Percentiles rank a stretch among this genome's conserved stretches.
Evolutionary conservation across 2,888 invertebrate genomes (phyloP).

Genomic region (Philereme transversata): DNA sequence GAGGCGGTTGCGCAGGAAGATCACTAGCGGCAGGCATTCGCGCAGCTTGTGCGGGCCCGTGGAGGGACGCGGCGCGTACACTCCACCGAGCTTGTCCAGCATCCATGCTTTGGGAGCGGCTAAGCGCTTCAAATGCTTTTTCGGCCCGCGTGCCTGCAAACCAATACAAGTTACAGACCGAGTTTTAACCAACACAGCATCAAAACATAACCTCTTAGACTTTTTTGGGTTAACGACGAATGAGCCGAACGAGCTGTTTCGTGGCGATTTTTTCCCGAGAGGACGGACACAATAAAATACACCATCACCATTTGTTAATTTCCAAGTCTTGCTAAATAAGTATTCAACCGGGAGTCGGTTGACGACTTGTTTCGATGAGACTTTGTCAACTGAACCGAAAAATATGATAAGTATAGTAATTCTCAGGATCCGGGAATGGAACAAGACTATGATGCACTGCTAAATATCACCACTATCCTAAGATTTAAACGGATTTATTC

Average conservation of each 20-base stretch:
- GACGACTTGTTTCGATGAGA: background rate
- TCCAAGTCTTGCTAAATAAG: background rate
- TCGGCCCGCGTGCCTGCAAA: conserved; percentile 97
- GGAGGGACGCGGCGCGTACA: conserved; percentile 98
- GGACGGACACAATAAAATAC: background rate
- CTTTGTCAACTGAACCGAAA: conserved; percentile 1
- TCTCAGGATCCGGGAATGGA: background rate
- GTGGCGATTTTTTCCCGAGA: background rate
- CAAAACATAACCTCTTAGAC: conserved; percentile 18
- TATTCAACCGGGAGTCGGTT: background rate
- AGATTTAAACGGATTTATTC: conserved; percentile 64
- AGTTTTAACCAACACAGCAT: background rate
- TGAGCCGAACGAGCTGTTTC: background rate
- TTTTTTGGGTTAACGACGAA: background rate
- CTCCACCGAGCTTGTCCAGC: conserved; percentile 99
- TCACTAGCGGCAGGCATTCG: conserved; percentile 97
- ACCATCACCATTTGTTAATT: background rate
- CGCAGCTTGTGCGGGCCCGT: conserved; percentile 99
- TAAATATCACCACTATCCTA: conserved; percentile 24
- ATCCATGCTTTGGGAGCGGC: conserved; percentile 99
- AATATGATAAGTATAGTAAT: conserved; percentile 10
- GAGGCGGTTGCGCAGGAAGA: conserved; percentile 98
- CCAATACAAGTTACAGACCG: conserved; percentile 27
- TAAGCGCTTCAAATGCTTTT: conserved; percentile 99
- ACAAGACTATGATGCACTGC: background rate